Evolutionary conservation across 2,888 invertebrate species (phyloP), one percentile per base, ranked within the genome.

Genomic region (Hypolimnas misippus): DNA sequence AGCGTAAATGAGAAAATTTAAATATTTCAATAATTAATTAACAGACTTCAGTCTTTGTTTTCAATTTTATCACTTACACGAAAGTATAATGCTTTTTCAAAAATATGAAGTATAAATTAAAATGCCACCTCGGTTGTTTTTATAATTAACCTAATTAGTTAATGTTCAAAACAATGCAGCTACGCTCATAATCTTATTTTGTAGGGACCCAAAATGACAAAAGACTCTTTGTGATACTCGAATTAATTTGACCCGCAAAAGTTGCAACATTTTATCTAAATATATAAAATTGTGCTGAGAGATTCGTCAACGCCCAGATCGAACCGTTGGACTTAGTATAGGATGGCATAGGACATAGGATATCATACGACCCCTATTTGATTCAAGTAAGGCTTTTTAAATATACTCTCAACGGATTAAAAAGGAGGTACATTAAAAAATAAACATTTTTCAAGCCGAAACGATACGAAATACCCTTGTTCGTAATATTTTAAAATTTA

Each of bases 111-210:
- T 19, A 44, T 2, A 5, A 19, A 19, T 21, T 12, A 21, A 19
- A 46, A 21, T n/a, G 12, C 19, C 19, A n/a, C 12, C 44, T 46
- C 44, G 12, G 44, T 5, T 19, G 8, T 46, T 46, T 46, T 46
- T 12, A 14, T 46, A 46, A 19, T 46, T 21, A 46, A 46, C 44
- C 44, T 21, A 46, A 46, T 46, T 46, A 46, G 19, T 46, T 21
- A 46, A 46, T 19, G 5, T 46, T 46, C 44, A 46, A 46, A 46
- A 21, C 44, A 46, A 46, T 46, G 44, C 44, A 46, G 44, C 21
- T 46, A 12, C 21, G 44, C 19, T 46, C 21, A 46, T 46, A 38
- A 53, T 53, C 38, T 35, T 35, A 19, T 53, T 53, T 53, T 53
- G 44, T 46, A 19, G 21, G 12, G 21, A 21, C 44, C 10, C 8